Conservation (phyloP, 1,140 invertebrate species). For the Laodelphax striatellus region DNA sequence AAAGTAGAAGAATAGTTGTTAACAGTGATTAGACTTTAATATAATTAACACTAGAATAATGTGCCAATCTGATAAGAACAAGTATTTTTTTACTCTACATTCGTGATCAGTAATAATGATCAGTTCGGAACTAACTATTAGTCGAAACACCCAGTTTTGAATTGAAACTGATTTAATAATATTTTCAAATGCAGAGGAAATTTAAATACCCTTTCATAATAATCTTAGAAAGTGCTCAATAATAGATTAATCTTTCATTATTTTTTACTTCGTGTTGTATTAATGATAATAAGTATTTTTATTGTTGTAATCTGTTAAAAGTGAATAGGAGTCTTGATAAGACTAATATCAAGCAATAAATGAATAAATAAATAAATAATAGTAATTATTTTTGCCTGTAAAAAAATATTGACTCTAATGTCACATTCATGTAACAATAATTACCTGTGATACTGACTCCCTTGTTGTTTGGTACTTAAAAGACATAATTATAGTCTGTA, state of each 20-base stretch:
- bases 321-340: no score
- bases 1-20: no score
- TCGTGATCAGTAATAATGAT: background rate
- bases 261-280: background rate
- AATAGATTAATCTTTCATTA: background rate
- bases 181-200: background rate
- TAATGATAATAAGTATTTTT: no score
- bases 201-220: background rate
- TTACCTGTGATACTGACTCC: background rate
- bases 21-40: background rate
- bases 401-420: no score
- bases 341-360: no score
- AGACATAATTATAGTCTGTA: no score
- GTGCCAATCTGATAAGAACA: background rate
- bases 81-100: background rate
- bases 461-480: background rate
- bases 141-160: background rate
- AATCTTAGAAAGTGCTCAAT: background rate
- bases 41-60: background rate
- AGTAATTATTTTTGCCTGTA: no score
- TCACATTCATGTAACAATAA: background rate
- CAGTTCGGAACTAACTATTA: background rate
- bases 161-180: background rate
- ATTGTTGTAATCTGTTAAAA: no score
- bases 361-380: no score